phyloP scores from a whole-genome alignment of 2,888 invertebrate genomes.

The Bruchidius siliquastri region DNA sequence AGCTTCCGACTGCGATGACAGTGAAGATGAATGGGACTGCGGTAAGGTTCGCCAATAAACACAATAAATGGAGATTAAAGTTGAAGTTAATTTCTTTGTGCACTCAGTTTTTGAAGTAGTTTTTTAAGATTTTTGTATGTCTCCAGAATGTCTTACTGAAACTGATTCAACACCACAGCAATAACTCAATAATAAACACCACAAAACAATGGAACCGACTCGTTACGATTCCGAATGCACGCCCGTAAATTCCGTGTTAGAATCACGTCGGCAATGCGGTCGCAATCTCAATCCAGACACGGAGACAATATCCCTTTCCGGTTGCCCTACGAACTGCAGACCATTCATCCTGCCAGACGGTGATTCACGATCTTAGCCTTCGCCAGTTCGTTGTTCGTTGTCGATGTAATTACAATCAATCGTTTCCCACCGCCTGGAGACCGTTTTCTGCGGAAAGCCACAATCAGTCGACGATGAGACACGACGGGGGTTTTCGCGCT shows the following conservation, averaged over 20 bases:
- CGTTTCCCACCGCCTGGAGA: not conserved
- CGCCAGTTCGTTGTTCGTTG: not conserved
- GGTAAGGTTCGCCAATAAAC: no score
- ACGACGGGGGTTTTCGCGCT: not conserved
- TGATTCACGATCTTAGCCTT: not conserved
- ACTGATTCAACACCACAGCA: no score
- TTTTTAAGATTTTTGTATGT: no score
- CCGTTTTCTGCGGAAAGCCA: not conserved
- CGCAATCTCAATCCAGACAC: not conserved
- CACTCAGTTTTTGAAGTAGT: no score
- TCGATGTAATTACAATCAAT: not conserved
- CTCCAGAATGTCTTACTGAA: no score
- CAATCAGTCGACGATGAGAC: not conserved
- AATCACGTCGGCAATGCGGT: not conserved
- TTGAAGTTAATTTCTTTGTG: no score
- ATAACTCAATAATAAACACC: constrained; percentile 16
- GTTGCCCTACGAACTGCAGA: not conserved
- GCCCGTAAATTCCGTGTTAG: not conserved
- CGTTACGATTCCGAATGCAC: not conserved
- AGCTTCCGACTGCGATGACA: constrained; percentile 58
- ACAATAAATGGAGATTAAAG: no score
- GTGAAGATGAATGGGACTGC: constrained; percentile 77
- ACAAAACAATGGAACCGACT: not conserved
- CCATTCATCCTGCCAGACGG: not conserved
- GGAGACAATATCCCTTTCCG: not conserved